A percentile compares a stretch with the other conserved stretches of the same genome.
Evolutionary conservation across 2,797 vertebrate species (phyloP).

Genomic region (Carapus acus): DNA sequence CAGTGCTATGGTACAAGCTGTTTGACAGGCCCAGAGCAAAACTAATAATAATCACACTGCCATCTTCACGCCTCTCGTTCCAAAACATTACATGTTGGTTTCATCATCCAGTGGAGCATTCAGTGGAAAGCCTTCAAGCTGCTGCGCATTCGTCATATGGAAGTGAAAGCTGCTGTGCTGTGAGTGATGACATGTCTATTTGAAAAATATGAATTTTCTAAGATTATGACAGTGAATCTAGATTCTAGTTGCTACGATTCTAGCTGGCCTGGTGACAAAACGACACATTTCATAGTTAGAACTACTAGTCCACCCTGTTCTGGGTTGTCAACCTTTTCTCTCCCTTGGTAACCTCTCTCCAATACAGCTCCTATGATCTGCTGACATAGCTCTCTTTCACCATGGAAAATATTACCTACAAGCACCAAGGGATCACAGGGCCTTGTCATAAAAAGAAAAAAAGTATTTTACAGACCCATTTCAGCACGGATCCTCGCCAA

Average conservation of each 20-base stretch:
- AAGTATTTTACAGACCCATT: too few relatives aligned
- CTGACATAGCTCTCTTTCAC: neutral
- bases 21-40: constrained; percentile 5
- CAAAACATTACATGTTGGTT: constrained; percentile 30
- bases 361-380: too few relatives aligned
- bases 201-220: constrained; percentile 26
- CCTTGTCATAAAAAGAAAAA: constrained; percentile 1
- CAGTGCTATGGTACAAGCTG: constrained; percentile 14
- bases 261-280: constrained; percentile 11
- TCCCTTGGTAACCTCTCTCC: neutral
- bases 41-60: constrained; percentile 5
- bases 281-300: neutral
- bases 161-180: constrained; percentile 2
- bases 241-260: neutral
- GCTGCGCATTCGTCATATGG: constrained; percentile 1
- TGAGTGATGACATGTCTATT: constrained; percentile 10
- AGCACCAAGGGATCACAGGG: neutral
- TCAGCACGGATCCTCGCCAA: too few relatives aligned
- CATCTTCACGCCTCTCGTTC: constrained; percentile 4
- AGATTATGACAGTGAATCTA: constrained; percentile 1
- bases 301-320: too few relatives aligned
- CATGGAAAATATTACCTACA: neutral
- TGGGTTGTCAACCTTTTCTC: too few relatives aligned
- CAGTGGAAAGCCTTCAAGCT: constrained; percentile 18
- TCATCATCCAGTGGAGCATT: constrained; percentile 43